Conservation (phyloP, 2,797 vertebrate genomes). For the Aselliscus stoliczkanus region DNA sequence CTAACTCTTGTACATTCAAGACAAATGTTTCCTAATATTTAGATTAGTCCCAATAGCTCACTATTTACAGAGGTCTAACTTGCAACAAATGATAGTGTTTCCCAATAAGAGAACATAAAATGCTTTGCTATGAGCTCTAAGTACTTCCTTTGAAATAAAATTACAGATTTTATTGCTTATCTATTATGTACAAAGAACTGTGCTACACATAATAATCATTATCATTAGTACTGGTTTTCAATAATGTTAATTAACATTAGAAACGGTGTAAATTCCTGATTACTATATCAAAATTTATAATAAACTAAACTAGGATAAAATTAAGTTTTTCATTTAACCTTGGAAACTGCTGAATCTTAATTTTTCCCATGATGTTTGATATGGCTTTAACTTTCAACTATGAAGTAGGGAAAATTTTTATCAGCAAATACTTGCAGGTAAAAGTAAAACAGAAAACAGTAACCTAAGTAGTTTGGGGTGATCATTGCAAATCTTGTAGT, state of each 20-base stretch:
- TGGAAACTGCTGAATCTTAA: neutral
- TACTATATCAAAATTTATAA: slow-evolving; percentile 11
- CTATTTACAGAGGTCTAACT: neutral
- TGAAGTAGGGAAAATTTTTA: neutral
- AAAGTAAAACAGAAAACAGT: neutral
- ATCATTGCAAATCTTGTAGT: neutral
- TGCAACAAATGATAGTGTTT: neutral
- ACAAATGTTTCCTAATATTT: slow-evolving; percentile 1
- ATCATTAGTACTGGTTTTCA: slow-evolving; percentile 1
- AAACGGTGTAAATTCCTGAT: neutral
- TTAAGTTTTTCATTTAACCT: neutral
- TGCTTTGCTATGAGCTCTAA: neutral
- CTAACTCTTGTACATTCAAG: neutral
- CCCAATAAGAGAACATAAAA: slow-evolving; percentile 10
- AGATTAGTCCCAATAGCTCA: neutral
- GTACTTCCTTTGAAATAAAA: slow-evolving; percentile 2
- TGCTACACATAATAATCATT: neutral
- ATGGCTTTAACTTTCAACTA: neutral
- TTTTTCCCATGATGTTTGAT: neutral
- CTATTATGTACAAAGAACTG: neutral
- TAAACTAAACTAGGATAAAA: neutral
- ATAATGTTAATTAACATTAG: neutral
- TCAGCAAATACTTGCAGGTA: slow-evolving; percentile 5
- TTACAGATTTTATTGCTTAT: slow-evolving; percentile 6
- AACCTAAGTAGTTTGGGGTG: neutral